Evolutionary conservation across 2,113 vertebrate species (phyloP), one percentile per base, ranked within the genome.

Genomic region (Crotophaga sulcirostris): DNA sequence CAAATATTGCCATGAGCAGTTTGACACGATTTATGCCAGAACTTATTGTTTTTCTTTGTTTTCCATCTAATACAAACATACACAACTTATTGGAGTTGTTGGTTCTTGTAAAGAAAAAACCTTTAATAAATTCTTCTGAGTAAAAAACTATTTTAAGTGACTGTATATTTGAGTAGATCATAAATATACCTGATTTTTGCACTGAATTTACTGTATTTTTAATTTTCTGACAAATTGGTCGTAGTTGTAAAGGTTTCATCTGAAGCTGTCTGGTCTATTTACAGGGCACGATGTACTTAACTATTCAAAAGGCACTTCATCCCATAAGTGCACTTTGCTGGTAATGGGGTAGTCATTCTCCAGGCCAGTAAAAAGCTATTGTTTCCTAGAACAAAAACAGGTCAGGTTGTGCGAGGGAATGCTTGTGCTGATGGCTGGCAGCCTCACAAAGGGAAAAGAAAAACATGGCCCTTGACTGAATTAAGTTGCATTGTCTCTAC

Each of bases 361-460:
- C 78, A 96, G 84, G 91, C 93, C 92, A 97, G 87, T 87, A 76
- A 89, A 89, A 97, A 93, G 19, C 89, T 78, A 89, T 96, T 96
- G 88, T 52, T 96, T 81, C 72, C 60, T 93, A 84, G 69, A 94
- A 94, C 82, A 94, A 75, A 94, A 95, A 88, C 91, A 96, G 89
- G 90, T 90, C 91, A 96, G 89, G 90, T 90, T 96, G 82, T 23
- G 4, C 70, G 70, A 94, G 7, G 29, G 47, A 96, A 81, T 28
- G 3, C 29, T 91, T 80, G n/a, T 24, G 34, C 59, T 66, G 77
- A 79, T 49, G 52, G 62, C 44, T 93, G 88, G 56, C 82, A 93
- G 60, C 44, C 69, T 81, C 84, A 85, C 59, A 94, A 77, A 91
- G 70, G 70, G 55, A 95, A 93, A 88, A 40, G 33, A 79, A 68